phyloP scores from a whole-genome alignment of 2,797 vertebrate species.

The Neosilurus hyrtlii region DNA sequence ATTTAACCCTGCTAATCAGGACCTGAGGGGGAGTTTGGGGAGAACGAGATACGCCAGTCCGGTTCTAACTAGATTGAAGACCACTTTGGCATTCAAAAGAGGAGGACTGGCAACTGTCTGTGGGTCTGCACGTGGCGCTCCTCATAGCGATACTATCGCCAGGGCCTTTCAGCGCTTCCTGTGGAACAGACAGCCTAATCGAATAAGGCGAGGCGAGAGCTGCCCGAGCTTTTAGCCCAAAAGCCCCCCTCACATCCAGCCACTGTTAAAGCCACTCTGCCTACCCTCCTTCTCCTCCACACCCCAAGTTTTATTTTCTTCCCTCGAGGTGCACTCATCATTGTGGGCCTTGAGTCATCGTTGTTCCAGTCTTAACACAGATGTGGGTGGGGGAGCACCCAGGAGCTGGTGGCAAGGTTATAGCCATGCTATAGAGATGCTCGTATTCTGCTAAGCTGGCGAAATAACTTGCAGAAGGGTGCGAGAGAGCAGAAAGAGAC shows the following conservation, averaged over 20 bases:
- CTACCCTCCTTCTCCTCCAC: constrained; percentile 21
- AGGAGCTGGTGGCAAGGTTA: constrained; percentile 81
- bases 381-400: constrained; percentile 57
- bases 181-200: constrained; percentile 77
- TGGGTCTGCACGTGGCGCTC: constrained; percentile 66
- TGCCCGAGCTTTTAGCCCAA: constrained; percentile 72
- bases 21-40: constrained; percentile 54
- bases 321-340: constrained; percentile 72
- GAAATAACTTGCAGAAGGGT: constrained; percentile 70
- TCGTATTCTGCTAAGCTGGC: constrained; percentile 75
- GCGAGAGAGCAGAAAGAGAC: neutral
- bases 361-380: constrained; percentile 75
- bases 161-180: constrained; percentile 81
- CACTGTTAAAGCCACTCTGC: constrained; percentile 63
- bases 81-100: constrained; percentile 75
- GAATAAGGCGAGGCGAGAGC: constrained; percentile 70
- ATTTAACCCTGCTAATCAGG: constrained; percentile 73
- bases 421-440: constrained; percentile 72
- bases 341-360: constrained; percentile 73
- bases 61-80: constrained; percentile 73
- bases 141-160: constrained; percentile 72
- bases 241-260: constrained; percentile 63
- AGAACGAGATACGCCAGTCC: constrained; percentile 55
- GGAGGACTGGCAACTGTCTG: constrained; percentile 73
- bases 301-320: constrained; percentile 42